Base-by-base conservation (phyloP, 2,797 vertebrate genomes). In the Gallinago nigripennis region DNA sequence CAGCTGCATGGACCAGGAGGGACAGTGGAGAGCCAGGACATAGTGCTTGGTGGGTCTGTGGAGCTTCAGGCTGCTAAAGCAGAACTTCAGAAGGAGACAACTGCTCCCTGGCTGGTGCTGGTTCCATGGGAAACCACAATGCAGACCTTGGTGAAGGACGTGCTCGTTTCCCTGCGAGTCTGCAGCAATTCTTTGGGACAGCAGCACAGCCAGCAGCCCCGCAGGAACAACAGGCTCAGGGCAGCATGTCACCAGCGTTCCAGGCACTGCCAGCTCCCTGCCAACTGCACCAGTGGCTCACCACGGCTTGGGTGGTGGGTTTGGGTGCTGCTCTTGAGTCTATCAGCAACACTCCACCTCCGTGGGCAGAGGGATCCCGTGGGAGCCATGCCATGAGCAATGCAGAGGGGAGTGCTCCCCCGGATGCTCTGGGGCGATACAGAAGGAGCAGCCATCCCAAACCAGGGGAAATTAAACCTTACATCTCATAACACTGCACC, bases 301-400 rank as follows among this genome's bases (percentile, higher is more conserved):
- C 18, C 6, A 2, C 1, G 0, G 16, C 37, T 48, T 8, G 18
- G 20, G 18, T 1, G 1, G 4, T 16, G 61, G 30, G 18, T 37
- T 37, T 45, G 31, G 35, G 3, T 15, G 39, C 8, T 23, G 41
- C 7, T 39, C 27, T 12, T 5, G 37, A 51, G 50, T 21, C 20
- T 12, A 5, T 9, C 1, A 9, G 31, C 28, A 9, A 8, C 6
- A 41, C 20, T 70, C 35, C 50, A 16, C 23, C 31, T 41, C 53
- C 51, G 27, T 1, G 0, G 11, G 17, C 23, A 27, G 43, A 8
- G 20, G 48, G 18, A 31, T 9, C 18, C 16, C 4, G 27, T 1
- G 27, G 33, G 35, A 45, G 31, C 31, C 1, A 0, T 2, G 13
- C n/a, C 27, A 4, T 2, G 27, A 51, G 63, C 15, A 33, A 45